These are phyloP conservation scores for Scaptodrosophila latifasciaeformis DNA, from an alignment of 2,888 invertebrate species.

Conservation along the genomic window DNA sequence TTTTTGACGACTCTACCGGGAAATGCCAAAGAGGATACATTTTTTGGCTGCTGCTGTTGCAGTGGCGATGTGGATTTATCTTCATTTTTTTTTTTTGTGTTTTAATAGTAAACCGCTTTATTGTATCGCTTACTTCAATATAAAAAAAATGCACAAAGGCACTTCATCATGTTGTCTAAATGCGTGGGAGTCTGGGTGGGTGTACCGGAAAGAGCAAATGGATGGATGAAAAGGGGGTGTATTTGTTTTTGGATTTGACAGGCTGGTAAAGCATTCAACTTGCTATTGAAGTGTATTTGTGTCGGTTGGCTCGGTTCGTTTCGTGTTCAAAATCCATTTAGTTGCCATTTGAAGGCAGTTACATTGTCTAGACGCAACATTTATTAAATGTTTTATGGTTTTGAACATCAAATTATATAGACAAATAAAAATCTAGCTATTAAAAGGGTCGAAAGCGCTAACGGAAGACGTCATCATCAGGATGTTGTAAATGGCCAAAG, in stretches of 20 bases:
- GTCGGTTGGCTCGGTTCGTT: constrained; percentile 28
- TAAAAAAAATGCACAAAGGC: constrained; percentile 51
- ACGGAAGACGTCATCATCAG: constrained; percentile 39
- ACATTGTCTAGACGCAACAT: constrained; percentile 67
- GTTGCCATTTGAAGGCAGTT: constrained; percentile 68
- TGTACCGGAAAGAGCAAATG: background rate
- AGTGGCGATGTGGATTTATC: background rate
- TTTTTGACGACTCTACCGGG: background rate
- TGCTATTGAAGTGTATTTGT: constrained; percentile 24
- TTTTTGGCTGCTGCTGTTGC: constrained; percentile 15
- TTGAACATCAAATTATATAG: constrained; percentile 59
- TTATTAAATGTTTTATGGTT: constrained; percentile 68
- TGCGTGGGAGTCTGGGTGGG: constrained; percentile 13
- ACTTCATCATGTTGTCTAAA: constrained; percentile 50
- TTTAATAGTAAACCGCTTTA: constrained; percentile 26
- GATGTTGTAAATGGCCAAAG: constrained; percentile 19
- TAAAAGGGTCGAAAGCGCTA: constrained; percentile 7
- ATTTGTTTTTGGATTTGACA: constrained; percentile 48
- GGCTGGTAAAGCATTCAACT: constrained; percentile 27
- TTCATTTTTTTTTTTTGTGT: constrained; percentile 26
- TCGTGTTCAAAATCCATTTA: constrained; percentile 66
- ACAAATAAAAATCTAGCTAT: constrained; percentile 49
- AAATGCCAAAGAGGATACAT: constrained; percentile 4
- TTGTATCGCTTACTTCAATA: constrained; percentile 37
- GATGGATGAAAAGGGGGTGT: constrained; percentile 16